Evolutionary conservation across 2,797 vertebrate species (phyloP), one percentile per base, ranked within the genome.

Genomic region (Cheirogaleus major): DNA sequence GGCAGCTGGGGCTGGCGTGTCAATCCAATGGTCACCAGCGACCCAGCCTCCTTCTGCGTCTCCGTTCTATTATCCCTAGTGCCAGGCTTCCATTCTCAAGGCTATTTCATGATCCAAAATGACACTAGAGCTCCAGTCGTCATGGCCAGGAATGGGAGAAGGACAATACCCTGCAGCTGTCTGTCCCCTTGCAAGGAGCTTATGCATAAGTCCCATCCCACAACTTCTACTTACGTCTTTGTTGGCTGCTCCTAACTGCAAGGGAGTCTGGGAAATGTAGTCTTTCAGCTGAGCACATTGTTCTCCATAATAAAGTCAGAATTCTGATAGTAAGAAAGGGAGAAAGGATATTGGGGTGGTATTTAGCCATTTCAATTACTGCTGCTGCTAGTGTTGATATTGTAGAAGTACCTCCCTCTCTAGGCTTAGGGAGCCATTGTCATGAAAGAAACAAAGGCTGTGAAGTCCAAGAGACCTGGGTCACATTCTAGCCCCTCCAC

Each of bases 261-360:
- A 76, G 32, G 48, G 52, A 82, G 22, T 23, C 83, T 93, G 90
- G 83, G 93, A 87, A 93, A 79, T 70, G 81, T 61, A 67, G 75
- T 95, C 70, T 93, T 73, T 61, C 15, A 88, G n/a, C n/a, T 20
- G 1, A 45, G 22, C n/a, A 20, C 57, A 1, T 35, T 72, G n/a
- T 79, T 89, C 61, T 65, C n/a, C 61, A 22, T 45, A 52, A 94
- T 63, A 22, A 73, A 95, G 76, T 43, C 8, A 82, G 38, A 79
- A 52, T 90, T 88, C 80, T 5, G 35, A 25, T 55, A 20, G 48
- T n/a, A 52, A 93, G 48, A 91, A 89, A 89, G 45, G 61, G 57
- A 69, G 23, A 75, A 61, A 55, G 27, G n/a, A 30, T 41, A 0
- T 4, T 35, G 52, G 38, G 13, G 32, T 83, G 75, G 15, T 50